A percentile compares a stretch with the other conserved stretches of the same genome.
These are phyloP conservation scores for Novumbra hubbsi DNA, from an alignment of 2,797 vertebrate species.

Conservation along the genomic window DNA sequence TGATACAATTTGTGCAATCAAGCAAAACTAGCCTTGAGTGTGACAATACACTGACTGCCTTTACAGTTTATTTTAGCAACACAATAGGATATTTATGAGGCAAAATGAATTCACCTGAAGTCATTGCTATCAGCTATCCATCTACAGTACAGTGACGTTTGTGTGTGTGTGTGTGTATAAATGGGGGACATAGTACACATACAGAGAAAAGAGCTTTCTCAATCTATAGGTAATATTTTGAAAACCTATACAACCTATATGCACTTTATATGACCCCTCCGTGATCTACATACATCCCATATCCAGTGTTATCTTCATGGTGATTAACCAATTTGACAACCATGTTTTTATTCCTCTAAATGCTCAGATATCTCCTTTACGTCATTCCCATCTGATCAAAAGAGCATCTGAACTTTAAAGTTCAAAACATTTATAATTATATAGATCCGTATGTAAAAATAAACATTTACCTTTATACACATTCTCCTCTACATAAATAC, in stretches of 20 bases:
- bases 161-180: constrained; percentile 6
- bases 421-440: constrained; percentile 1
- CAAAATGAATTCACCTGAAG: constrained; percentile 18
- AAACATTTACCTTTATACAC: constrained; percentile 29
- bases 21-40: constrained; percentile 53
- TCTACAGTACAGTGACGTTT: constrained; percentile 13
- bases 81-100: constrained; percentile 30
- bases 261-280: not conserved
- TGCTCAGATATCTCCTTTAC: not conserved
- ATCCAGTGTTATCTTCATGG: constrained; percentile 15
- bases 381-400: not conserved
- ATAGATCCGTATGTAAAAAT: constrained; percentile 43
- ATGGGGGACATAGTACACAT: constrained; percentile 29
- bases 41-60: constrained; percentile 25
- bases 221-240: not conserved
- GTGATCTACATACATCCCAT: not conserved
- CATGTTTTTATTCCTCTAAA: not conserved
- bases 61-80: constrained; percentile 33
- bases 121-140: constrained; percentile 19
- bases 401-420: not conserved
- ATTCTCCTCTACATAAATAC: constrained; percentile 16
- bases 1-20: constrained; percentile 56
- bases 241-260: constrained; percentile 12
- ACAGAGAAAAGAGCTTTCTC: constrained; percentile 26
- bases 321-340: not conserved